Percentiles rank a stretch among this genome's conserved stretches.
Conservation (phyloP, 2,888 invertebrate genomes). For the Drosophila falleni region DNA sequence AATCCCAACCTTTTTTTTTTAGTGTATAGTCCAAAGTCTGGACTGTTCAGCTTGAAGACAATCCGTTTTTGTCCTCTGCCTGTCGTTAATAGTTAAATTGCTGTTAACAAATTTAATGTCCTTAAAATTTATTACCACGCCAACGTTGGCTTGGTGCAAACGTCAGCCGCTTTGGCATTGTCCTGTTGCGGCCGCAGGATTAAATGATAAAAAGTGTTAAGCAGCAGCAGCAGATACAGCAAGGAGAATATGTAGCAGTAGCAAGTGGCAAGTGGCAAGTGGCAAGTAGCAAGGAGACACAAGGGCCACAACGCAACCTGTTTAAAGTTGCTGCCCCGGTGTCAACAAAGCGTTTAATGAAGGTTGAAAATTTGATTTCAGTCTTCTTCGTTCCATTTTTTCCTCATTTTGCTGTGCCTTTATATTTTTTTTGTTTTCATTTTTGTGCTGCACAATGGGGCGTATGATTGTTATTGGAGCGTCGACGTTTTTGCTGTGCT, state of each 20-base stretch:
- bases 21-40: slow-evolving; percentile 11
- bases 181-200: slow-evolving; percentile 61
- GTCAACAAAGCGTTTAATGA: slow-evolving; percentile 71
- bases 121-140: slow-evolving; percentile 69
- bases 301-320: slow-evolving; percentile 39
- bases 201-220: slow-evolving; percentile 70
- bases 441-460: slow-evolving; percentile 67
- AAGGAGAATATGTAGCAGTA: slow-evolving; percentile 10
- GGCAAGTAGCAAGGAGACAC: slow-evolving; percentile 17
- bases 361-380: slow-evolving; percentile 78
- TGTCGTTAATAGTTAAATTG: slow-evolving; percentile 76
- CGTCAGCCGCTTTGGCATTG: slow-evolving; percentile 48
- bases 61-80: slow-evolving; percentile 25
- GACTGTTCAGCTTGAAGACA: background rate
- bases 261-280: slow-evolving; percentile 17
- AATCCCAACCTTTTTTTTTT: background rate
- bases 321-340: slow-evolving; percentile 56
- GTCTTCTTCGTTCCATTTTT: slow-evolving; percentile 22
- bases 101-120: slow-evolving; percentile 77
- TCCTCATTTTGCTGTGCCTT: background rate
- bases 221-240: slow-evolving; percentile 35
- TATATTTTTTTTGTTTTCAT: slow-evolving; percentile 4
- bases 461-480: slow-evolving; percentile 74
- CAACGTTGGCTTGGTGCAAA: slow-evolving; percentile 14
- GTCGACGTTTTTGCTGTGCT: slow-evolving; percentile 37